Conservation (phyloP, 2,113 vertebrate species). For the Xenopus tropicalis region DNA sequence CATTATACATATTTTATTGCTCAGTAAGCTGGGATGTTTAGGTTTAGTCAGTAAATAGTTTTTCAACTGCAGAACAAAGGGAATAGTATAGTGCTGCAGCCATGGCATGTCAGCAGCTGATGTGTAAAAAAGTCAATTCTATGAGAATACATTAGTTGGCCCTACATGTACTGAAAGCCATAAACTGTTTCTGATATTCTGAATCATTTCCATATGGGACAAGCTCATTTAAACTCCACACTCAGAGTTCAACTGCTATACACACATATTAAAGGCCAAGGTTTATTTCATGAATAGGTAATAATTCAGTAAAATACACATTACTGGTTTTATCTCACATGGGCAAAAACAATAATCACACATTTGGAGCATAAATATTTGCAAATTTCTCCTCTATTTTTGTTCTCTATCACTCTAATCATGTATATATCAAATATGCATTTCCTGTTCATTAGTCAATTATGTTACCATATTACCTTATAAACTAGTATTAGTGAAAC, state of each 20-base stretch:
- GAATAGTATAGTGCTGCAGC: not conserved
- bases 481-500: too few relatives aligned
- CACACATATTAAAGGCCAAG: too few relatives aligned
- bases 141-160: not conserved
- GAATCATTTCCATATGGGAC: slow-evolving; percentile 1
- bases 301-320: too few relatives aligned
- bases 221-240: slow-evolving; percentile 3
- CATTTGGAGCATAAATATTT: too few relatives aligned
- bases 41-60: not conserved
- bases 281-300: too few relatives aligned
- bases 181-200: not conserved
- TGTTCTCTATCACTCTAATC: too few relatives aligned
- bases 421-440: too few relatives aligned
- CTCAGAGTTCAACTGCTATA: not conserved
- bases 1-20: not conserved
- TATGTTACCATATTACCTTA: too few relatives aligned
- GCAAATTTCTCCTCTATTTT: too few relatives aligned
- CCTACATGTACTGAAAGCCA: not conserved
- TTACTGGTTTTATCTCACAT: too few relatives aligned
- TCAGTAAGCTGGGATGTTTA: not conserved
- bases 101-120: slow-evolving; percentile 8
- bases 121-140: slow-evolving; percentile 1
- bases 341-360: too few relatives aligned
- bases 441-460: too few relatives aligned
- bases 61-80: not conserved